phyloP scores from a whole-genome alignment of 2,888 invertebrate genomes.

The Julus scandinavius region DNA sequence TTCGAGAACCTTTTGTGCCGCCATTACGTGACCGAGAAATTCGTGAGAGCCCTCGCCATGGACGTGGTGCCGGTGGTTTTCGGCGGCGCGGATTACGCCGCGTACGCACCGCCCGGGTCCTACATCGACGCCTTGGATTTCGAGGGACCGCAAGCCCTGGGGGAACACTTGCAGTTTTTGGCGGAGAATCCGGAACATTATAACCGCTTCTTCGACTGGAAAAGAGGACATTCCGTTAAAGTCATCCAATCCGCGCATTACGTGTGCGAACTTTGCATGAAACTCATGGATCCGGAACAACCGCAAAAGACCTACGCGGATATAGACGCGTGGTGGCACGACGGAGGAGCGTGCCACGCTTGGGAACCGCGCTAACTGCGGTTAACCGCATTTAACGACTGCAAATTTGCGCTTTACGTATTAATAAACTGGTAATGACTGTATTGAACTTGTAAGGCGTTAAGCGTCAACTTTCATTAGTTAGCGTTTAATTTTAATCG shows the following conservation, averaged over 20 bases:
- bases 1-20: slow-evolving; percentile 63
- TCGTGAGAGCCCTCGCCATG: slow-evolving; percentile 60
- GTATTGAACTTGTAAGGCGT: too few relatives aligned
- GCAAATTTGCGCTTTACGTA: too few relatives aligned
- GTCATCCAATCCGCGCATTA: neutral
- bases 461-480: too few relatives aligned
- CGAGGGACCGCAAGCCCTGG: slow-evolving; percentile 61
- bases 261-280: slow-evolving; percentile 52
- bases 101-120: slow-evolving; percentile 62
- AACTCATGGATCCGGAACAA: slow-evolving; percentile 42
- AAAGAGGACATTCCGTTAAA: slow-evolving; percentile 55
- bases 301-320: slow-evolving; percentile 52
- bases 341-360: neutral
- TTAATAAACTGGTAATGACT: too few relatives aligned
- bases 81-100: slow-evolving; percentile 62
- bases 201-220: slow-evolving; percentile 60
- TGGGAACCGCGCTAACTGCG: neutral
- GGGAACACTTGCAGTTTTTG: slow-evolving; percentile 61
- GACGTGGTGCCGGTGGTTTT: slow-evolving; percentile 63
- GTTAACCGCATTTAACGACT: too few relatives aligned
- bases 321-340: slow-evolving; percentile 54
- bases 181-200: slow-evolving; percentile 60
- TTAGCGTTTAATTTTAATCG: too few relatives aligned
- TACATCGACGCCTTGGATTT: slow-evolving; percentile 64
- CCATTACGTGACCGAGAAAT: slow-evolving; percentile 63